A percentile compares a stretch with the other conserved stretches of the same genome.
phyloP scores from a whole-genome alignment of 2,113 vertebrate species.

The Thymallus thymallus region DNA sequence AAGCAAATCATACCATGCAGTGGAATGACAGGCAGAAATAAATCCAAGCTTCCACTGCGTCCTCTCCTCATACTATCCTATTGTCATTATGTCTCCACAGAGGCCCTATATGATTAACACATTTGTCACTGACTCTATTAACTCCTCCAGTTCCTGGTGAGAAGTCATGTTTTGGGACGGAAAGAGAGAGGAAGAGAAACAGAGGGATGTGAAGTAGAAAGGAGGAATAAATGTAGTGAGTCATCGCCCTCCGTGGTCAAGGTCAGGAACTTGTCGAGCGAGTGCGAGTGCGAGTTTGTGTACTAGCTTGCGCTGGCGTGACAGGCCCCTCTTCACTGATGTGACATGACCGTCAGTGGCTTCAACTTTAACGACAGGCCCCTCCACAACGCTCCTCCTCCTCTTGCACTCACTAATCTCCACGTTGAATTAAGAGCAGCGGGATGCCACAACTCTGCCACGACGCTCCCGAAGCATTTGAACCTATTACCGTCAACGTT shows the following conservation, averaged over 20 bases:
- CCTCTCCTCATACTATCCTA: not conserved
- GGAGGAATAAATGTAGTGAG: too few species aligned
- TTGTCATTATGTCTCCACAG: not conserved
- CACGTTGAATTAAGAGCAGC: constrained; percentile 50
- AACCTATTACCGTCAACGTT: constrained; percentile 60
- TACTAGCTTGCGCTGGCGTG: not conserved
- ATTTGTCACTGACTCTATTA: not conserved
- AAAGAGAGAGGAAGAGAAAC: too few species aligned
- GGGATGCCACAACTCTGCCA: constrained; percentile 6
- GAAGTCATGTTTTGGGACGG: too few species aligned
- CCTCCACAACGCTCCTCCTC: constrained; percentile 8
- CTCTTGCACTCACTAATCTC: constrained; percentile 34
- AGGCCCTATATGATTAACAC: not conserved
- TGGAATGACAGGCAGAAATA: constrained; percentile 12
- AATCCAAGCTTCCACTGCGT: constrained; percentile 5
- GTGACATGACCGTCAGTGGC: not conserved
- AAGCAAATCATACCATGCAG: constrained; percentile 20
- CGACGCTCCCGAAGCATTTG: constrained; percentile 45
- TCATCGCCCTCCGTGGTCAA: too few species aligned
- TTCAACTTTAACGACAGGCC: not conserved
- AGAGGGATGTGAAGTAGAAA: too few species aligned
- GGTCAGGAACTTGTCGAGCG: not conserved
- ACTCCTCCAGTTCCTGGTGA: too few species aligned
- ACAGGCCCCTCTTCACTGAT: not conserved
- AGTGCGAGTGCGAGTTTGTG: not conserved